Base-by-base conservation (phyloP, 2,797 vertebrate species). In the Heterohyrax brucei region DNA sequence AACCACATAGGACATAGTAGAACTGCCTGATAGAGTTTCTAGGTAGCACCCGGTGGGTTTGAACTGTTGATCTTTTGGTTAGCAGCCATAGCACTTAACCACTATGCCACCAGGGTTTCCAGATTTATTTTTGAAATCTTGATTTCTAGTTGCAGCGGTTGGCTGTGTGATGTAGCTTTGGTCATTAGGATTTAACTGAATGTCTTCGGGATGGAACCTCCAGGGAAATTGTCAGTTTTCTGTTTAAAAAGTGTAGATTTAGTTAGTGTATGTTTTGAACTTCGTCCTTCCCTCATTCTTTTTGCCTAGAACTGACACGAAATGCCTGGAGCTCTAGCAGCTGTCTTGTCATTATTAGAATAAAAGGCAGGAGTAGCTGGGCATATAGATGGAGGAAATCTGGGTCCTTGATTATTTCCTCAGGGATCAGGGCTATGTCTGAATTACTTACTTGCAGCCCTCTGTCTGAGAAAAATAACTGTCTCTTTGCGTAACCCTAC, bases 401-500 rank as follows among this genome's bases (percentile, higher is more conserved):
- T 82, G 5, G 5, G 18, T 79, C 14, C 30, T 92, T 44, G 50
- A 92, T 46, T 72, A 46, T 28, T 86, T 91, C 16, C 39, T 82
- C 46, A 64, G 22, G n/a, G 82, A 53, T 28, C 8, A 85, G 21
- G 22, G n/a, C n/a, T 39, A 24, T 76, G 18, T 78, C 24, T 53
- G 7, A 30, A 80, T 16, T 48, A 18, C 18, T 59, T 66, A 46
- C 16, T 77, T 82, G 10, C 13, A 83, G 70, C 22, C 26, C 13
- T 84, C 93, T 68, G 7, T 78, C 7, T 87, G 44, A 88, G 61
- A 21, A 72, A 80, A 84, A n/a, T 18, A 77, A 84, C 4, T 6
- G 33, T 94, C 28, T 79, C 19, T 76, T 89, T 83, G 14, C 46
- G 70, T 79, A 92, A 87, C 4, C 56, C 10, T 70, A 4, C 93